These are phyloP conservation scores for Listronotus oregonensis DNA, from an alignment of 1,140 invertebrate genomes.

Conservation along the genomic window DNA sequence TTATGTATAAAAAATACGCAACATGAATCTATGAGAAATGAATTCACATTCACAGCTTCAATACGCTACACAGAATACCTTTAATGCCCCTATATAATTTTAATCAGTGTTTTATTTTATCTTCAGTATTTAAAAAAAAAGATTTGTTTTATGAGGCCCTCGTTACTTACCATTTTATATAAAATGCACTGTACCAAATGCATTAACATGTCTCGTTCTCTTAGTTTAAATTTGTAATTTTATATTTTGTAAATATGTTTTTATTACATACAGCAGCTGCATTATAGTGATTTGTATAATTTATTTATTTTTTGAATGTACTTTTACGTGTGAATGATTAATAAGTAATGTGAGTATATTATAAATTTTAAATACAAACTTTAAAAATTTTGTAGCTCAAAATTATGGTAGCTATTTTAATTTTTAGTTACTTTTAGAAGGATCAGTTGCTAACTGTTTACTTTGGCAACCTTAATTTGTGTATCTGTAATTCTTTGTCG, in stretches of 20 bases:
- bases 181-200: constrained; percentile 49
- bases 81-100: neutral
- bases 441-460: no score
- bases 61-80: no score
- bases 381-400: neutral
- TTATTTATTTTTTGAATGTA: constrained; percentile 27
- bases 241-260: constrained; percentile 43
- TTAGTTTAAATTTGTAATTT: constrained; percentile 39
- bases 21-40: no score
- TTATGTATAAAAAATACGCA: no score
- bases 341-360: neutral
- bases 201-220: constrained; percentile 36
- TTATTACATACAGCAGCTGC: constrained; percentile 17
- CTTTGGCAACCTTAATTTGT: no score
- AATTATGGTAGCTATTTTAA: neutral
- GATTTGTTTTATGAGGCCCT: constrained; percentile 22
- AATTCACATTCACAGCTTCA: no score
- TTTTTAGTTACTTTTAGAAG: no score
- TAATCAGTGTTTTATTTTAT: constrained; percentile 11
- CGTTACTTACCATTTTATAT: constrained; percentile 38
- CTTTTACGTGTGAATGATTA: constrained; percentile 6
- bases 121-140: constrained; percentile 30
- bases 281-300: constrained; percentile 24
- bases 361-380: neutral
- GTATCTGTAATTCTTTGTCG: no score